A percentile compares a stretch with the other conserved stretches of the same genome.
These are phyloP conservation scores for Pluvialis apricaria DNA, from an alignment of 2,113 vertebrate genomes.

Conservation along the genomic window DNA sequence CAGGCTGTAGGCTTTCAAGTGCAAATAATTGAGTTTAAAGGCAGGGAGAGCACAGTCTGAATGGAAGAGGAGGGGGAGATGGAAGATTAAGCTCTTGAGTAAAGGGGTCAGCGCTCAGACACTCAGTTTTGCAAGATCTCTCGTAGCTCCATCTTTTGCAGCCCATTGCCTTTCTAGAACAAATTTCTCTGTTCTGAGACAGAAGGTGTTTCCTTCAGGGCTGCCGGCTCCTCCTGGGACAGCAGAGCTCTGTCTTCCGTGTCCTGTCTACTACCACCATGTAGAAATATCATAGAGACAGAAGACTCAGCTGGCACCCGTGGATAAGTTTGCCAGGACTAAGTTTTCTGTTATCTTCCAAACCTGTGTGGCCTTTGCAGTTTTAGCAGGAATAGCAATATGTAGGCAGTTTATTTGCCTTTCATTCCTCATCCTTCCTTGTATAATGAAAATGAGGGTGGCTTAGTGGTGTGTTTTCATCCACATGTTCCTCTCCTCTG, in stretches of 20 bases:
- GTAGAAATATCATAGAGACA: too few species aligned
- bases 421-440: neutral
- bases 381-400: neutral
- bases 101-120: neutral
- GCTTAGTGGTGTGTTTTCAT: neutral
- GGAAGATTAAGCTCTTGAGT: neutral
- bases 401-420: neutral
- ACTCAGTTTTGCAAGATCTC: too few species aligned
- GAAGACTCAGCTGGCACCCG: neutral
- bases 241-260: neutral
- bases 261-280: too few species aligned
- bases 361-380: neutral
- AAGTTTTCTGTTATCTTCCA: neutral
- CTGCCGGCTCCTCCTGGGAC: neutral
- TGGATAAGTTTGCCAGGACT: too few species aligned
- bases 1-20: neutral
- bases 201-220: neutral
- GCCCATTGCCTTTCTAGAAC: neutral
- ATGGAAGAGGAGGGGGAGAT: neutral
- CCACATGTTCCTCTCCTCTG: neutral
- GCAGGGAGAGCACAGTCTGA: accelerated
- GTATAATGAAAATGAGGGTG: neutral
- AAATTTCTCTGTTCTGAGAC: neutral
- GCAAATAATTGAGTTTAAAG: neutral
- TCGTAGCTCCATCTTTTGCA: neutral